Evolutionary conservation across 2,797 vertebrate genomes (phyloP).

Genomic region (Euthynnus affinis): DNA sequence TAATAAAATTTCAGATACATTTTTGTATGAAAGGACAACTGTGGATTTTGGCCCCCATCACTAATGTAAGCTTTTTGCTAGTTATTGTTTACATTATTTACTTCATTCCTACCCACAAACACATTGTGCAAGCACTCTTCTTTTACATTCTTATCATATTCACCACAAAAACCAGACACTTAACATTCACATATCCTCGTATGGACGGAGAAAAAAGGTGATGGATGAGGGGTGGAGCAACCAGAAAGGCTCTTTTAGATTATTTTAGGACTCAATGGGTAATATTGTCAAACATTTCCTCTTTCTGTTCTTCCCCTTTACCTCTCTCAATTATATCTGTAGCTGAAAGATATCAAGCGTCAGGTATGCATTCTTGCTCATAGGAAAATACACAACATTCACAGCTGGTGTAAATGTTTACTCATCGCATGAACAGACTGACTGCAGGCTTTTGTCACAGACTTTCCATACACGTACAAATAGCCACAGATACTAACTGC

Average conservation of each 20-base stretch:
- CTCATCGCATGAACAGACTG: slow-evolving; percentile 18
- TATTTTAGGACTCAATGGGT: neutral
- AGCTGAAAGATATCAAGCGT: neutral
- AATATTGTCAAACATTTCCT: neutral
- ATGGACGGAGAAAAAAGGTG: neutral
- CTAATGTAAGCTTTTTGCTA: neutral
- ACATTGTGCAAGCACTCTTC: neutral
- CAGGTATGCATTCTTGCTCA: slow-evolving; percentile 17
- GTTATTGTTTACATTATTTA: too few relatives aligned
- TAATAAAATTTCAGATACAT: too few relatives aligned
- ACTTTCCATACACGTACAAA: slow-evolving; percentile 33
- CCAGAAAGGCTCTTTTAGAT: slow-evolving; percentile 5
- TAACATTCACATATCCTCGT: neutral
- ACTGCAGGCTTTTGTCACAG: neutral
- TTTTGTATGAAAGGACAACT: too few relatives aligned
- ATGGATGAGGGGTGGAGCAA: neutral
- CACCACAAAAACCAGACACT: neutral
- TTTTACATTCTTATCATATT: neutral
- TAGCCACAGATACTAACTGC: neutral
- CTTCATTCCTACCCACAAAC: too few relatives aligned
- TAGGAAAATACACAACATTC: slow-evolving; percentile 18
- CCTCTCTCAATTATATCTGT: neutral
- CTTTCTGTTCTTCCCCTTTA: neutral
- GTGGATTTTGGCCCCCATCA: too few relatives aligned
- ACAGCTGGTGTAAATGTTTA: slow-evolving; percentile 56